A percentile compares a stretch with the other conserved stretches of the same genome.
Conservation (phyloP, 2,113 vertebrate species). For the Gambusia affinis region DNA sequence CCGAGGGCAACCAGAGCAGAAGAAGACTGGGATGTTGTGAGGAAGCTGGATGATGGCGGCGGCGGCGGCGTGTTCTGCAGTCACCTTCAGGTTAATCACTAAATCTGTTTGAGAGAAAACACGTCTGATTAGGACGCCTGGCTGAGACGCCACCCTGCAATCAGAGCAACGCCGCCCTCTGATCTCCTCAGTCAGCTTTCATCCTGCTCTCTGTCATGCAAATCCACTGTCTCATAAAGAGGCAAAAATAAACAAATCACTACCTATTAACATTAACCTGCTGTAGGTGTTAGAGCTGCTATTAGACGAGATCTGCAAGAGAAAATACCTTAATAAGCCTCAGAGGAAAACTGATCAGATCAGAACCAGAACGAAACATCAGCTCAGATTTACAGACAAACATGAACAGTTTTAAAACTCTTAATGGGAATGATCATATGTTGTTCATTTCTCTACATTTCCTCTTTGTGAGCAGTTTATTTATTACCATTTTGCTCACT, state of each 20-base stretch:
- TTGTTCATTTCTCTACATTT: too few relatives aligned
- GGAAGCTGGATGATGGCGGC: background rate
- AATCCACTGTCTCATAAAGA: constrained; percentile 40
- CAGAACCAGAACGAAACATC: background rate
- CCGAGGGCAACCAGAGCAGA: background rate
- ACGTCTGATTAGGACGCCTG: constrained; percentile 33
- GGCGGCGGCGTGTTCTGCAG: background rate
- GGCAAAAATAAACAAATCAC: constrained; percentile 40
- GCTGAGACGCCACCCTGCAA: constrained; percentile 31
- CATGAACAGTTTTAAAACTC: background rate
- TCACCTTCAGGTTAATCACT: constrained; percentile 42
- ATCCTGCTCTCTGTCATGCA: constrained; percentile 46
- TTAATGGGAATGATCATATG: too few relatives aligned
- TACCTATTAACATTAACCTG: background rate
- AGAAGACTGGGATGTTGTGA: background rate
- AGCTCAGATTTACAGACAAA: background rate
- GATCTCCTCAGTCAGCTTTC: constrained; percentile 49
- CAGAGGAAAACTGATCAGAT: background rate
- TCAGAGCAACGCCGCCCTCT: constrained; percentile 26
- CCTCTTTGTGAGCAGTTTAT: too few relatives aligned
- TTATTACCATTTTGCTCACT: too few relatives aligned
- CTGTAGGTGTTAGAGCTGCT: background rate
- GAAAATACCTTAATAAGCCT: background rate
- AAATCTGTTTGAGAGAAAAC: constrained; percentile 24
- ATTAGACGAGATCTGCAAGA: background rate